Evolutionary conservation across 2,888 invertebrate species (phyloP), one percentile per base, ranked within the genome.

Genomic region (Sympetrum striolatum): DNA sequence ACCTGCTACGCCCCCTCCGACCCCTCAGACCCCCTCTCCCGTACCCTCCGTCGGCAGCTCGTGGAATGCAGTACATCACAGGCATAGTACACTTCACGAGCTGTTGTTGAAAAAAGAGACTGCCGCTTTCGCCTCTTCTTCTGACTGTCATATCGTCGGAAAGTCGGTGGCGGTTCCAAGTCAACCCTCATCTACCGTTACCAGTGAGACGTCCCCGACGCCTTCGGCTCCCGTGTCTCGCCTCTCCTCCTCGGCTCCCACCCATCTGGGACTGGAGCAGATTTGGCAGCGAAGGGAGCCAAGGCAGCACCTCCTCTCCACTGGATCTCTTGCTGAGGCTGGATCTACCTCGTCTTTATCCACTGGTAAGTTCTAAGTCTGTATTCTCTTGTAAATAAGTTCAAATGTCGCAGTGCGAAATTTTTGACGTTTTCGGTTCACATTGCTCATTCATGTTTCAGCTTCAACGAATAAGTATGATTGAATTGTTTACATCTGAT

Each of bases 221-320:
- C 91, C 92, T 53, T 91, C 92, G 25, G 92, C 92, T 60, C 92
- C 95, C 91, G 94, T 95, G 91, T 95, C 97, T 53, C 96, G 97
- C 91, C 95, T 98, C 4, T 98, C 98, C 4, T 97, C 98, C 86
- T 98, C 98, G 90, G 98, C 98, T 48, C 98, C 98, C 5, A 97
- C 98, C 90, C 97, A 98, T 93, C 95, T 97, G 92, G 97, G 97
- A 53, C 94, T 97, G 92, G 98, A 98, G 92, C 94, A 96, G 94
- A 96, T 98, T 91, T 98, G 98, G 98, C 97, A 97, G 93, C 95
- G 97, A 64, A 95, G 98, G 91, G 98, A 98, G 93, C 98, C 98
- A 6, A 95, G 98, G 90, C 97, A 97, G 93, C 98, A 98, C 94
- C 94, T 98, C 91, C 94, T 98, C 90, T 98, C 97, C 12, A 98